Percentiles rank a stretch among this genome's conserved stretches.
Evolutionary conservation across 2,888 invertebrate species (phyloP).

Genomic region (Harmothoe impar): DNA sequence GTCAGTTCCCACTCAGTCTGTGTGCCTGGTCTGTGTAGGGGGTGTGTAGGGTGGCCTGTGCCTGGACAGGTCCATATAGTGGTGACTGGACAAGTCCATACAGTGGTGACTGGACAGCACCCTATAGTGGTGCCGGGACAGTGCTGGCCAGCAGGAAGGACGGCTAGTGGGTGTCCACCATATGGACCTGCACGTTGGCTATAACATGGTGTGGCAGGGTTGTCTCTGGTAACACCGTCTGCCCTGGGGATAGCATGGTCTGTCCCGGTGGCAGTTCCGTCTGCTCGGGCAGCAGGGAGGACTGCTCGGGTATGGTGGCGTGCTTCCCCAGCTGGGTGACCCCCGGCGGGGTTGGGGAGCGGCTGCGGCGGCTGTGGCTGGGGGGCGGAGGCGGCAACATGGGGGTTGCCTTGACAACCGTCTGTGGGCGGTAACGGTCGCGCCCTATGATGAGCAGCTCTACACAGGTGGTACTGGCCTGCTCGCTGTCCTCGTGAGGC

Average conservation of each 20-base stretch:
- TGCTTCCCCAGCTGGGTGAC: constrained; percentile 71
- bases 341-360: constrained; percentile 81
- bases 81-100: too few relatives aligned
- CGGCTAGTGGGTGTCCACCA: constrained; percentile 88
- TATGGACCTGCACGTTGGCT: constrained; percentile 95
- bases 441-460: constrained; percentile 81
- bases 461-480: constrained; percentile 82
- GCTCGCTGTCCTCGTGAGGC: constrained; percentile 81
- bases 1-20: not conserved
- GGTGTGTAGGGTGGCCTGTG: not conserved
- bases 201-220: constrained; percentile 87
- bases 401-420: constrained; percentile 67
- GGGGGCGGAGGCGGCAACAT: constrained; percentile 80
- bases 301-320: constrained; percentile 77
- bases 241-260: constrained; percentile 74
- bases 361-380: constrained; percentile 77
- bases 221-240: too few relatives aligned
- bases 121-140: too few relatives aligned
- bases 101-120: too few relatives aligned
- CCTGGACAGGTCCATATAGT: too few relatives aligned
- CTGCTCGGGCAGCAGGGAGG: constrained; percentile 64
- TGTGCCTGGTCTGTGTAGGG: not conserved
- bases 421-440: constrained; percentile 78
- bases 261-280: constrained; percentile 74
- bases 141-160: too few relatives aligned